Base-by-base conservation (phyloP, 2,888 invertebrate genomes). In the Aspidapion aeneum region DNA sequence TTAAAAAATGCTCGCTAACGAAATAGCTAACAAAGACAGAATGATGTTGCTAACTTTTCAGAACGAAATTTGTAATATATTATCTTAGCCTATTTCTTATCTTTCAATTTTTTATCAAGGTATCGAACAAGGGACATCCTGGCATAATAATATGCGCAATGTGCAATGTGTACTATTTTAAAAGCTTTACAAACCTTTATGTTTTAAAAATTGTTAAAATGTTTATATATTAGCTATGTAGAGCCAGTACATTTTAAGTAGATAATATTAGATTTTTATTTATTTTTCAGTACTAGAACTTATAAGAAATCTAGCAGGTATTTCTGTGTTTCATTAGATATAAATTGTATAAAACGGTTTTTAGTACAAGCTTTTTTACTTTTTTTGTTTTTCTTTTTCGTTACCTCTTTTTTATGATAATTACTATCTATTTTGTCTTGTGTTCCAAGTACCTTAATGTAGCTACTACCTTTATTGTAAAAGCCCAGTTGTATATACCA, bases 201-300 rank as follows among this genome's bases (percentile, higher is more conserved):
- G 77, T 74, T 77, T 69, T 78, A 74, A 76, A 72, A 74, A 77
- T 78, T 80, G 80, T 80, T 80, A 78, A 78, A 77, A 78, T 79
- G 79, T 79, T 77, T 78, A 79, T 79, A 78, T 79, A 79, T 79
- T 79, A 79, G 78, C 78, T 72, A 79, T 18, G 19, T 78, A 78
- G 79, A 78, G 80, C 80, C 79, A 80, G 79, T 80, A 79, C 77
- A 54, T 56, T 76, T 76, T 79, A 79, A 79, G 79, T 77, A 73
- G 18, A 21, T 21, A 56, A 35, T 35, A 35, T 35, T 56, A 56
- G 5, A 21, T 56, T 52, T 18, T 52, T 52, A 18, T 35, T 35
- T 35, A 35, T 35, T 35, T 35, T 35, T 35, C 35, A 35, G 12
- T 7, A 35, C 5, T 12, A 35, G 35, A 35, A 35, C 12, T 3